phyloP scores from a whole-genome alignment of 2,113 vertebrate species.

The Pollimyrus isidori region DNA sequence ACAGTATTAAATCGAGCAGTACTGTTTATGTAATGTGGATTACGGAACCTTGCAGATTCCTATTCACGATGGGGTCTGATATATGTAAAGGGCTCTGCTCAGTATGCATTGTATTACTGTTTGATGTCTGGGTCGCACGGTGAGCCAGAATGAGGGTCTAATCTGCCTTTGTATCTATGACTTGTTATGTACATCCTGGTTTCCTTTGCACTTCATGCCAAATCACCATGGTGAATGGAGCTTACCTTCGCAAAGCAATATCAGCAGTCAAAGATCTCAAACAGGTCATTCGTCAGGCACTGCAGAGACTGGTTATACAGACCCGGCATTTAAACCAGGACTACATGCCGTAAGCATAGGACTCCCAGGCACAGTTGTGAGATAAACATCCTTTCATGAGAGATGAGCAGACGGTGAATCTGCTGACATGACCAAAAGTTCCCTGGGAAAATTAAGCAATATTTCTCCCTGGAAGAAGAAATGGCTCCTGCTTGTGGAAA shows the following conservation, averaged over 20 bases:
- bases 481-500: conserved; percentile 25
- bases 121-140: neutral
- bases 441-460: conserved; percentile 46
- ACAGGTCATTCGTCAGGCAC: neutral
- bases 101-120: neutral
- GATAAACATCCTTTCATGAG: conserved; percentile 36
- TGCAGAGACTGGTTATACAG: neutral
- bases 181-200: neutral
- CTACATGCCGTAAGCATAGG: conserved; percentile 19
- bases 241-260: neutral
- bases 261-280: neutral
- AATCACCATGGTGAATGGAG: neutral
- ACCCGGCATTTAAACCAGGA: neutral
- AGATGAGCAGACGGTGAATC: conserved; percentile 32
- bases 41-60: neutral
- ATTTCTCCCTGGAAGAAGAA: conserved; percentile 38
- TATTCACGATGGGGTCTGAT: neutral
- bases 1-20: neutral
- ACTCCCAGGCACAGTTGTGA: conserved; percentile 36
- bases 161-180: neutral
- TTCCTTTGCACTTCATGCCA: neutral
- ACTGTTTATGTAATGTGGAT: neutral
- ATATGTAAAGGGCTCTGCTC: neutral
- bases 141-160: neutral
- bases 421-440: conserved; percentile 45